Evolutionary conservation across 2,888 invertebrate genomes (phyloP).

Genomic region (Hydropsyche betteni): DNA sequence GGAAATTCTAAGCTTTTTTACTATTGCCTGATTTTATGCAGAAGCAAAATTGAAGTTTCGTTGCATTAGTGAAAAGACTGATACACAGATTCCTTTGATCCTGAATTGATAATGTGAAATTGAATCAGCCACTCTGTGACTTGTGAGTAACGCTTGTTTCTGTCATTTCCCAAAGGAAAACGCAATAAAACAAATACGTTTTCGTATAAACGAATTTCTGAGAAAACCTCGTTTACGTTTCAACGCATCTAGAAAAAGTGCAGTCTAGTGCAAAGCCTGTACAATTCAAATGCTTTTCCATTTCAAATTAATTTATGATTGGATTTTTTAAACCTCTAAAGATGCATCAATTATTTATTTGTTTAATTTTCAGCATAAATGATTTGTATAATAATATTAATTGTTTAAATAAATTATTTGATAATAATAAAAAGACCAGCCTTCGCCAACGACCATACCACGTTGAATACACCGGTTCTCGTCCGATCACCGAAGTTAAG

Average conservation of each 20-base stretch:
- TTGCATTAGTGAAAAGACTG: conserved; percentile 33
- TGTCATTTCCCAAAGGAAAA: conserved; percentile 28
- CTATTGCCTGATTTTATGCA: conserved; percentile 28
- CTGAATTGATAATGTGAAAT: conserved; percentile 37
- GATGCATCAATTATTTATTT: too few species aligned
- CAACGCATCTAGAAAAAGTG: background rate
- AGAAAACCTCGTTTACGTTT: background rate
- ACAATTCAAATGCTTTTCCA: too few species aligned
- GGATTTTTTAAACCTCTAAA: too few species aligned
- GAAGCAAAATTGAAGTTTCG: conserved; percentile 25
- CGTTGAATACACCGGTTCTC: conserved; percentile 62
- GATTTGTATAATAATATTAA: too few species aligned
- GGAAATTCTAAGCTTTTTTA: background rate
- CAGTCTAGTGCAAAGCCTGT: too few species aligned
- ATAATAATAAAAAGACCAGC: background rate
- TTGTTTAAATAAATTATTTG: too few species aligned
- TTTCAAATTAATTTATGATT: too few species aligned
- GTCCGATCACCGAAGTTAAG: conserved; percentile 64
- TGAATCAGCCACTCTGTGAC: conserved; percentile 39
- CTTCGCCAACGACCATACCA: conserved; percentile 60
- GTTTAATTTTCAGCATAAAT: too few species aligned
- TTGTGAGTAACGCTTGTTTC: conserved; percentile 22
- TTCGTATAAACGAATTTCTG: background rate
- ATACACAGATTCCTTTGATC: conserved; percentile 24
- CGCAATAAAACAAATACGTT: conserved; percentile 25